Base-by-base conservation (phyloP, 1,140 invertebrate species). In the Rhizoglyphus robini region DNA sequence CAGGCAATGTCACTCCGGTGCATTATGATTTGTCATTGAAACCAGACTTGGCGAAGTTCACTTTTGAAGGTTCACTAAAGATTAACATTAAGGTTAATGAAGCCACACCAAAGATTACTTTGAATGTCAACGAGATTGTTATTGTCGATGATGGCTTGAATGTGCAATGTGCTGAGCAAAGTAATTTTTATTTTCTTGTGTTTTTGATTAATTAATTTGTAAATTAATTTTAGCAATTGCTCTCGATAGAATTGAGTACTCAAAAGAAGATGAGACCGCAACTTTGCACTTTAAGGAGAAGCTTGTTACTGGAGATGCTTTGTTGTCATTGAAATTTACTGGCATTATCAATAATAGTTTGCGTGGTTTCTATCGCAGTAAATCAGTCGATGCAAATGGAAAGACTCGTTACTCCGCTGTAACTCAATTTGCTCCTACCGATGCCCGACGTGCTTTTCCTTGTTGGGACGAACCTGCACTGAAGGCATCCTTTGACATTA, bases 391-490 rank as follows among this genome's bases (percentile, higher is more conserved):
- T 49, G 65, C 73, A 15, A 38, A 41, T n/a, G 71, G 46, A 66
- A 89, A 88, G 13, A 85, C 88, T 71, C 81, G 83, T 54, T 90
- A 87, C 75, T 85, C 85, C 36, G 90, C 87, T n/a, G 88, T 91
- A 48, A 97, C 93, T 46, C 93, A 96, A 75, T 95, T 94, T 76
- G 78, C 80, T 67, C 79, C 92, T 0, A 94, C 90, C 25, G 89
- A 95, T 82, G 92, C 93, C 23, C 80, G 93, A 62, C 79, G 88
- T 69, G 92, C 90, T 73, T 96, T 98, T 73, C 94, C 94, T 4
- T 96, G 93, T 76, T 97, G 91, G 91, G 94, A 97, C 78, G 94
- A 97, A 75, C 95, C 94, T 38, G 88, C 90, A 13, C 81, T 90
- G 4, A 98, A 97, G 77, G 88, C 93, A 3, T 93, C 89, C 1